Evolutionary conservation across 2,797 vertebrate genomes (phyloP), one percentile per base, ranked within the genome.

Genomic region (Xyrichtys novacula): DNA sequence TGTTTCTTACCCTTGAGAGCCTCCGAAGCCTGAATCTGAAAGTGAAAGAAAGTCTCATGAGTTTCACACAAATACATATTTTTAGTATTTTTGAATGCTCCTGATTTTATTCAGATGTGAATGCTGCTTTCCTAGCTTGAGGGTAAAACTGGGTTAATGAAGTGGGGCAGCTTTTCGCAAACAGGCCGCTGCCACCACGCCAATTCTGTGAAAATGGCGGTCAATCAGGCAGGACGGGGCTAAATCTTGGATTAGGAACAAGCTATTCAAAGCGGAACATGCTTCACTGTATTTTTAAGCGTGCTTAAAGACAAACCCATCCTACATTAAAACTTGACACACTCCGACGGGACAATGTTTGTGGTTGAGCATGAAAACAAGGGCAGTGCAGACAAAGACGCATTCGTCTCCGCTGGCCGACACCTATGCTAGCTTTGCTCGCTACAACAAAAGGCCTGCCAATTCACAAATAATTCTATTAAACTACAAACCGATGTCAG

Each of bases 21-120:
- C 92, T 59, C 93, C 94, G 70, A 94, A 95, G 69, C 94, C 94
- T 34, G 94, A 94, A 89, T 95, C 94, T 95, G 76, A 29, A 75
- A 75, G 10, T 2, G 62, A 2, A 47, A 32, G 59, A 3, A n/a
- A 32, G 14, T 32, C 7, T 3, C 11, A 34, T 12, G 11, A 34
- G 11, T 12, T 2, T 34, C 14, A 12, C 32, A 11, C 4, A 34
- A 34, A 12, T 12, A 34, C 11, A 11, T 23, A 3, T 1, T 4
- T 14, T 2, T 4, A 25, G 12, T 22, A 2, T 19, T 0, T 22
- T 7, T 1, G 9, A n/a, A 11, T 47, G 42, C 28, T n/a, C 28
- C 12, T 46, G 4, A 46, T 3, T 5, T 4, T 11, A 22, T 4
- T 34, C 9, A 36, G 6, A 11, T 16, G 23, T 15, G 6, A 0